Percentiles rank a stretch among this genome's conserved stretches.
phyloP scores from a whole-genome alignment of 2,888 invertebrate species.

The Carcina quercana region DNA sequence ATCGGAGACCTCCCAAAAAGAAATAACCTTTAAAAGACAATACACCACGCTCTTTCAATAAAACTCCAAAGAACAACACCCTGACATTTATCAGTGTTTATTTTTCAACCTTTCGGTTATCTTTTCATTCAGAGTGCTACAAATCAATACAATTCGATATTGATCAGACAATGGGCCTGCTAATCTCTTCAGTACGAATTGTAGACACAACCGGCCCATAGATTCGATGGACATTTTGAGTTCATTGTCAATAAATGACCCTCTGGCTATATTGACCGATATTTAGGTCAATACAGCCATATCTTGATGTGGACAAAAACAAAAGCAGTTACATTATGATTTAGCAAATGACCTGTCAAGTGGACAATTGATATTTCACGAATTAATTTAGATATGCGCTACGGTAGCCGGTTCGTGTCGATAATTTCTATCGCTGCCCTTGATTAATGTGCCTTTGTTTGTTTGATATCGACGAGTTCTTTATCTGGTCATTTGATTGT shows the following conservation, averaged over 20 bases:
- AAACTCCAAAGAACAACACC: too few relatives aligned
- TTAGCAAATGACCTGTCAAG: conserved; percentile 57
- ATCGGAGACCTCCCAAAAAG: too few relatives aligned
- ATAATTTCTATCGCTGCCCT: conserved; percentile 36
- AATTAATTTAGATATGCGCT: conserved; percentile 38
- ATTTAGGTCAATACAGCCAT: conserved; percentile 41
- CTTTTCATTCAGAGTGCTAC: conserved; percentile 17
- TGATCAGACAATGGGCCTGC: conserved; percentile 28
- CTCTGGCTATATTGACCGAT: conserved; percentile 29
- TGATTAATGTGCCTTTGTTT: conserved; percentile 39
- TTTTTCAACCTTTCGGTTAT: conserved; percentile 28
- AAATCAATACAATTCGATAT: conserved; percentile 23
- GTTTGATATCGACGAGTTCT: conserved; percentile 1
- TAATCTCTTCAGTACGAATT: conserved; percentile 35
- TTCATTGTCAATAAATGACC: conserved; percentile 60
- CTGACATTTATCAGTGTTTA: conserved; percentile 35
- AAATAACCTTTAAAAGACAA: too few relatives aligned
- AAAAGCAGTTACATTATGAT: conserved; percentile 26
- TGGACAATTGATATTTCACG: conserved; percentile 45
- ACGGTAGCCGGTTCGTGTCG: conserved; percentile 38
- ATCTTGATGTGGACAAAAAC: conserved; percentile 30
- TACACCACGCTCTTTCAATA: too few relatives aligned
- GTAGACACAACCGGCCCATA: too few relatives aligned
- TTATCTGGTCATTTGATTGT: too few relatives aligned
- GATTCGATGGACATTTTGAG: conserved; percentile 47